Conservation (phyloP, 2,888 invertebrate species). For the Crocallis elinguaria region DNA sequence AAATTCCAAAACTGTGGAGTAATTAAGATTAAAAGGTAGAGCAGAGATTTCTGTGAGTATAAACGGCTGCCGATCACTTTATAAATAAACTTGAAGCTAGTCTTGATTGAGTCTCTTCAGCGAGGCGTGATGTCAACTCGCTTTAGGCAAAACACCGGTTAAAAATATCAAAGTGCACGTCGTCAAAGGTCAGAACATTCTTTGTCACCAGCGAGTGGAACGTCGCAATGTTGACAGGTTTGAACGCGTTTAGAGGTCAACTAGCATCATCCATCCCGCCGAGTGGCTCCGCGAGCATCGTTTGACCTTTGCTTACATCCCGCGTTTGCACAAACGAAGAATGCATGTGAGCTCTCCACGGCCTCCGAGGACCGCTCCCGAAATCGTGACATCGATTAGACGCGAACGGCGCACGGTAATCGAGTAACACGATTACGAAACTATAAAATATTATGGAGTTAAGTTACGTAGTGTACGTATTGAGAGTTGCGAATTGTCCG, state of each 20-base stretch:
- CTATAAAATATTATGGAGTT: constrained; percentile 81
- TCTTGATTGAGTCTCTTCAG: constrained; percentile 2
- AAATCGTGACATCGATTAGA: constrained; percentile 79
- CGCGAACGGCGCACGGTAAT: constrained; percentile 71
- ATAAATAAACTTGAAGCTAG: background rate
- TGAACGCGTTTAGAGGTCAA: constrained; percentile 38
- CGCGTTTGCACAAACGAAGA: constrained; percentile 36
- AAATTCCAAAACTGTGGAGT: no score
- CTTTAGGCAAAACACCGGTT: constrained; percentile 16
- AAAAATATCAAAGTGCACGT: constrained; percentile 30
- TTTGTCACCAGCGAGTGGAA: constrained; percentile 29
- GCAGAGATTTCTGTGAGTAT: background rate
- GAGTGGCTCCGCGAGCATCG: constrained; percentile 23
- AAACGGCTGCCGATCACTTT: background rate
- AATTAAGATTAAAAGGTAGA: no score
- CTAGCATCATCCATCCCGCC: constrained; percentile 31
- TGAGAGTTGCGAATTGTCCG: constrained; percentile 65
- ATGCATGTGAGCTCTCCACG: constrained; percentile 50
- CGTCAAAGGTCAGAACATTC: constrained; percentile 23
- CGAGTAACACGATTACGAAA: constrained; percentile 80
- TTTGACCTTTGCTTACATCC: constrained; percentile 54
- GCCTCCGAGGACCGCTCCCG: constrained; percentile 66
- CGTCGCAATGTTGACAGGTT: constrained; percentile 34
- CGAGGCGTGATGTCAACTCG: background rate
- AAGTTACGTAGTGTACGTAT: constrained; percentile 77